Conservation (phyloP, 2,888 invertebrate genomes). For the Galeruca laticollis region DNA sequence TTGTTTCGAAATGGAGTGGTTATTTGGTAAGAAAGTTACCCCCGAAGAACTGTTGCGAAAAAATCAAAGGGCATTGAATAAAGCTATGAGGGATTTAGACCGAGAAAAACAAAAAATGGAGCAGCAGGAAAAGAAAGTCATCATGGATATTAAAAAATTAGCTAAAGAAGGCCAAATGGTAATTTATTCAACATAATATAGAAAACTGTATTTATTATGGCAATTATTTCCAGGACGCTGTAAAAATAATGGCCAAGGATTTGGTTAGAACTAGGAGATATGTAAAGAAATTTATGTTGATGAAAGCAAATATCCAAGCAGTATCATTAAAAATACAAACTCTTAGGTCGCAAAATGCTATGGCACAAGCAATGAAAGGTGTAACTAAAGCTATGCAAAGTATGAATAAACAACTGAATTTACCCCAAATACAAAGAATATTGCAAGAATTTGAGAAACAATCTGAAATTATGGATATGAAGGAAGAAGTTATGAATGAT, state of each 20-base stretch:
- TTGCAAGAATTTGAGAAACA: slow-evolving; percentile 98
- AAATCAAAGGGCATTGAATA: slow-evolving; percentile 97
- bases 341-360: slow-evolving; percentile 96
- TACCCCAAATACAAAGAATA: slow-evolving; percentile 99
- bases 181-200: slow-evolving; percentile 43
- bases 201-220: background rate
- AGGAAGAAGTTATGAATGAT: slow-evolving; percentile 99
- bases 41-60: slow-evolving; percentile 98
- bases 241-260: slow-evolving; percentile 99
- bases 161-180: slow-evolving; percentile 99
- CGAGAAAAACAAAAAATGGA: slow-evolving; percentile 94
- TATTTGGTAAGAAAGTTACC: slow-evolving; percentile 95
- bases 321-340: slow-evolving; percentile 98
- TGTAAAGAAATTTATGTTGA: slow-evolving; percentile 98
- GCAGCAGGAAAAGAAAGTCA: slow-evolving; percentile 98
- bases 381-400: slow-evolving; percentile 98
- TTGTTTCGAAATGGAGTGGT: slow-evolving; percentile 81
- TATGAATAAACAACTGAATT: slow-evolving; percentile 97
- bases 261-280: slow-evolving; percentile 95
- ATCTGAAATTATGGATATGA: slow-evolving; percentile 99
- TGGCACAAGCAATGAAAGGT: slow-evolving; percentile 99
- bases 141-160: slow-evolving; percentile 97
- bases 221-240: slow-evolving; percentile 82
- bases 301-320: slow-evolving; percentile 99
- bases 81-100: slow-evolving; percentile 98